Base-by-base conservation (phyloP, 2,113 vertebrate species). In the Acrocephalus kingi region DNA sequence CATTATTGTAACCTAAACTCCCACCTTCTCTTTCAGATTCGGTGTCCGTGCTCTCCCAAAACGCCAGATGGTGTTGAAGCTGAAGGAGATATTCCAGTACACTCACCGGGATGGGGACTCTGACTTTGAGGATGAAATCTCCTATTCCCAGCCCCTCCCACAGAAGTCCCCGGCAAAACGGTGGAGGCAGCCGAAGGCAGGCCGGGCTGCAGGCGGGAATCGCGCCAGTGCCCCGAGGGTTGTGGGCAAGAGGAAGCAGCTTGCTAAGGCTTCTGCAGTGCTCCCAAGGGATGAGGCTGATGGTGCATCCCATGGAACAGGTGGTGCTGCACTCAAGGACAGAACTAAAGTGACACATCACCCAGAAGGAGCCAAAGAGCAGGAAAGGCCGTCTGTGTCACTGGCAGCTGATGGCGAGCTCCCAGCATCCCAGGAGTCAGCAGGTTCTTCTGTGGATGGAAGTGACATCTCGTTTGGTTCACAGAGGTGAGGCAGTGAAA, bases 61-160 rank as follows among this genome's bases (percentile, higher is more conserved):
- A 91, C 98, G 98, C 78, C 98, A 99, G 97, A 99, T 99, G 99
- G 97, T 99, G 86, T 96, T 99, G 84, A 99, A 99, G 91, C 98
- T 99, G 97, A 99, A 99, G 98, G 99, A 99, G 98, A 99, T 99
- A 94, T 99, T 99, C 96, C 98, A 99, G 87, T 99, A 99, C 92
- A 99, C 99, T 39, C 99, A 99, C 96, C 98, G 97, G 97, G 97
- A 98, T 7, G 49, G 94, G 96, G 98, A 97, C 96, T 99, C 99
- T 0, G 98, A 98, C 87, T 98, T 98, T 0, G 98, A 99, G 63
- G 98, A 97, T 0, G 98, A 98, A 63, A 79, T 94, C 14, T 77
- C 56, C 4, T 58, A 81, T 63, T 97, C 98, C 25, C 97, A 97
- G 67, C 55, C 45, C 30, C 86, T 83, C 31, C 48, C 8, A 3